Percentiles rank a stretch among this genome's conserved stretches.
These are phyloP conservation scores for Prosopocoilus inquinatus DNA, from an alignment of 2,888 invertebrate species.

Conservation along the genomic window DNA sequence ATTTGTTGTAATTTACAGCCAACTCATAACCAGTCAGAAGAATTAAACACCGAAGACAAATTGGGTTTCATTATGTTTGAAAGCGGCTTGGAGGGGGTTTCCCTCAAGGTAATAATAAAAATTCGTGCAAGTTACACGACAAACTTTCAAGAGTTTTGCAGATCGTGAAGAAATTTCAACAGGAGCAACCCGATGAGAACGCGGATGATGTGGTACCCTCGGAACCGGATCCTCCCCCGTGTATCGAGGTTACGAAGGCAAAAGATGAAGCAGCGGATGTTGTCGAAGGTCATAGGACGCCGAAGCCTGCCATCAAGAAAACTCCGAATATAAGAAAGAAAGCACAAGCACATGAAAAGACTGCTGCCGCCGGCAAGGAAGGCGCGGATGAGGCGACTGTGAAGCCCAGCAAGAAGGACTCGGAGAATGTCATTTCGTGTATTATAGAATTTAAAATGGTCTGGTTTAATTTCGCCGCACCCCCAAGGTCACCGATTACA, in stretches of 20 bases:
- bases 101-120: conserved; percentile 66
- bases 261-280: conserved; percentile 23
- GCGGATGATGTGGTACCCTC: conserved; percentile 2
- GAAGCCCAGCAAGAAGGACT: conserved; percentile 54
- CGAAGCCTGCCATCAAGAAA: conserved; percentile 20
- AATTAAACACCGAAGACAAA: conserved; percentile 60
- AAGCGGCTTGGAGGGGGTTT: conserved; percentile 89
- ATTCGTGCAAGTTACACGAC: conserved; percentile 23
- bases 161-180: conserved; percentile 71
- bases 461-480: conserved; percentile 98
- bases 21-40: conserved; percentile 43
- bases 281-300: conserved; percentile 18
- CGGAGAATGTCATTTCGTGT: conserved; percentile 80
- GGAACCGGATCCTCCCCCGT: conserved; percentile 2
- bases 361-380: conserved; percentile 25
- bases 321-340: conserved; percentile 11
- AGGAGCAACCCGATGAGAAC: conserved; percentile 57
- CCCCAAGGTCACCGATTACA: conserved; percentile 90
- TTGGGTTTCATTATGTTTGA: conserved; percentile 96
- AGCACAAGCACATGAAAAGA: conserved; percentile 15
- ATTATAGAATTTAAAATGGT: conserved; percentile 85
- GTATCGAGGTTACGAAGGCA: conserved; percentile 12
- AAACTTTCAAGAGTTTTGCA: conserved; percentile 18
- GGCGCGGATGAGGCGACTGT: not conserved
- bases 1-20: not conserved